Conservation (phyloP, 2,888 invertebrate species). For the Meteorus cinctellus region DNA sequence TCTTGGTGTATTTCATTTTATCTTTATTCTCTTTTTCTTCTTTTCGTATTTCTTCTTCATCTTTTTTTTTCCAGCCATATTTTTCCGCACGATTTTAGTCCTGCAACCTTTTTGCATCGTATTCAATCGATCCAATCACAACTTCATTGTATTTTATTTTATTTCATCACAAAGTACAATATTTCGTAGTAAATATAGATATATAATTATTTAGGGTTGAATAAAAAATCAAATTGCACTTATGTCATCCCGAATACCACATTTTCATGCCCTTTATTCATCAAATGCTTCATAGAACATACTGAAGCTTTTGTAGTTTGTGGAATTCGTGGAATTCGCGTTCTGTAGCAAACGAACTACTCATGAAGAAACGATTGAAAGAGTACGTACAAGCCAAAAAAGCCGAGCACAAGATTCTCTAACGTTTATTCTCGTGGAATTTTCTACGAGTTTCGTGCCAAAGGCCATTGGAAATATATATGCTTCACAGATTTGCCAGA, state of each 20-base stretch:
- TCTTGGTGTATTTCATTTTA: neutral
- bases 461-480: neutral
- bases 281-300: neutral
- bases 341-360: neutral
- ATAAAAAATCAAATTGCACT: too few relatives aligned
- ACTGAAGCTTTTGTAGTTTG: neutral
- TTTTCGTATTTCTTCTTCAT: neutral
- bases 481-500: neutral
- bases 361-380: neutral
- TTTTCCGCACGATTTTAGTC: neutral
- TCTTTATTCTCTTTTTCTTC: neutral
- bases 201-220: too few relatives aligned
- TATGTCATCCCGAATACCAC: too few relatives aligned
- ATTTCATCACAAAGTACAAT: too few relatives aligned
- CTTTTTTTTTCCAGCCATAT: neutral
- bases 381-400: neutral
- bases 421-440: neutral
- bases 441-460: neutral
- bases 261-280: neutral
- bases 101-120: neutral
- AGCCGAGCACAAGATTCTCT: neutral
- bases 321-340: slow-evolving; percentile 2
- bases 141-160: too few relatives aligned
- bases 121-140: neutral
- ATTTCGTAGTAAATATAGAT: too few relatives aligned